A percentile compares a stretch with the other conserved stretches of the same genome.
phyloP scores from a whole-genome alignment of 1,140 invertebrate species.

The Orchesella cincta region DNA sequence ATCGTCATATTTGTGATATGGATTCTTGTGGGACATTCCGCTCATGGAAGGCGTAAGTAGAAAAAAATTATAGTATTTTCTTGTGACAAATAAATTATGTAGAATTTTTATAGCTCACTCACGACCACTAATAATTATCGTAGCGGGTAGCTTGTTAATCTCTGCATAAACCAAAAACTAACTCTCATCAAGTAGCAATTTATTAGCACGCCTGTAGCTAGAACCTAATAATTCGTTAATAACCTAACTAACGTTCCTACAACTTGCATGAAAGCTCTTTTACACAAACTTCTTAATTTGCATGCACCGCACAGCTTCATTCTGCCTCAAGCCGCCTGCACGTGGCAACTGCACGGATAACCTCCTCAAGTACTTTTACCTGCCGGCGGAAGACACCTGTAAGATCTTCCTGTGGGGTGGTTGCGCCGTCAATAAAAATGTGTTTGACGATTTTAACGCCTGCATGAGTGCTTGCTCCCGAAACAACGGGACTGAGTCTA shows the following conservation, averaged over 20 bases:
- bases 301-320: slow-evolving; percentile 19
- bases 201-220: neutral
- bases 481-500: neutral
- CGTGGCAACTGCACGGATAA: slow-evolving; percentile 68
- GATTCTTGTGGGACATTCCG: neutral
- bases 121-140: neutral
- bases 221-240: too few relatives aligned
- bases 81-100: neutral
- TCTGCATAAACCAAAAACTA: neutral
- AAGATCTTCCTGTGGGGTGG: slow-evolving; percentile 74
- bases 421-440: slow-evolving; percentile 74
- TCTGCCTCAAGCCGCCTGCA: slow-evolving; percentile 51
- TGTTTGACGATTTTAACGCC: slow-evolving; percentile 71
- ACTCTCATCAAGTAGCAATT: neutral
- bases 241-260: too few relatives aligned
- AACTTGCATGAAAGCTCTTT: neutral
- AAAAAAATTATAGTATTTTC: neutral
- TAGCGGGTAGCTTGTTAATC: neutral
- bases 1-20: neutral
- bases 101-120: neutral
- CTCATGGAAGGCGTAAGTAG: neutral
- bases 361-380: slow-evolving; percentile 69
- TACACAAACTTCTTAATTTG: neutral
- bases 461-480: slow-evolving; percentile 62
- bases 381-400: slow-evolving; percentile 65